Evolutionary conservation across 2,113 vertebrate species (phyloP).

Genomic region (Rafetus swinhoei): DNA sequence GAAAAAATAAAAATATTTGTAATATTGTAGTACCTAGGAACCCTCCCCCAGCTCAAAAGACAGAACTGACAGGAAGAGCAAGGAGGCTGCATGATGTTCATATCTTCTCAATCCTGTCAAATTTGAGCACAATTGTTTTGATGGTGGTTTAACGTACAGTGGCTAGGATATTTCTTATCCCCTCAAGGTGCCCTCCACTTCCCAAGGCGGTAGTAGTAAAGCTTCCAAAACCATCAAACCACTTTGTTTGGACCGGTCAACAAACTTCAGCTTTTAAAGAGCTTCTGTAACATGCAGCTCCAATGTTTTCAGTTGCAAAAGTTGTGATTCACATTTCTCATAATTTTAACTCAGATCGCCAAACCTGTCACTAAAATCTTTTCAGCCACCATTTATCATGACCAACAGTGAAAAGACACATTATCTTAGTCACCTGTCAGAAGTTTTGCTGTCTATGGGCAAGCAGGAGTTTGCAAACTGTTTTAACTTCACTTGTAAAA

Average conservation of each 20-base stretch:
- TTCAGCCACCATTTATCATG: background rate
- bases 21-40: background rate
- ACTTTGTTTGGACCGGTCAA: rapidly evolving
- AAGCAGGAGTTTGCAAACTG: background rate
- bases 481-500: background rate
- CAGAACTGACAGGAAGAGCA: background rate
- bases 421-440: background rate
- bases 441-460: background rate
- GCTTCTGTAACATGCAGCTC: background rate
- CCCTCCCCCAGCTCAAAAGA: background rate
- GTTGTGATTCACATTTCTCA: background rate
- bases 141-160: background rate
- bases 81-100: background rate
- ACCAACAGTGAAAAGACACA: background rate
- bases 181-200: background rate
- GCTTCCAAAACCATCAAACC: background rate
- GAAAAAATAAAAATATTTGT: background rate
- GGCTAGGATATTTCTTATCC: rapidly evolving
- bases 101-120: background rate
- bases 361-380: rapidly evolving
- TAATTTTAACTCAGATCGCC: background rate
- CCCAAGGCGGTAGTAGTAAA: background rate
- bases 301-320: background rate
- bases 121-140: background rate
- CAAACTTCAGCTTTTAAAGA: background rate